These are phyloP conservation scores for Philopotamus ludificatus DNA, from an alignment of 1,140 invertebrate species.

Conservation along the genomic window DNA sequence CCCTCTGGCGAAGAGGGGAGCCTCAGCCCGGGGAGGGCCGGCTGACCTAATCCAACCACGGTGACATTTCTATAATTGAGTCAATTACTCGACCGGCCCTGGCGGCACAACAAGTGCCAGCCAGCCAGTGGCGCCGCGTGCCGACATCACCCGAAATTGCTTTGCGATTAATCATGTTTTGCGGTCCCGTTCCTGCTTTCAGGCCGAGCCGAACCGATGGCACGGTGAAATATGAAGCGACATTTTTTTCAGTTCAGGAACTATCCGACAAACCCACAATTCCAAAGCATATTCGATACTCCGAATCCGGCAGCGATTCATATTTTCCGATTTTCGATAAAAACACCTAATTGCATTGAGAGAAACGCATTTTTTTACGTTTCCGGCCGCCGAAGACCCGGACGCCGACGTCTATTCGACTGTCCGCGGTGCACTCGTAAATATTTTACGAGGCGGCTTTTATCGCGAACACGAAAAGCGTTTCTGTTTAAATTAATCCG, in stretches of 20 bases:
- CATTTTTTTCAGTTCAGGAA: background rate
- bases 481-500: conserved; percentile 7
- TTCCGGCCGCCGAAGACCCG: background rate
- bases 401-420: no score
- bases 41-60: conserved; percentile 24
- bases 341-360: no score
- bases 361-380: background rate
- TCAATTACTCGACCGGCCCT: conserved; percentile 16
- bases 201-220: background rate
- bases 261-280: background rate
- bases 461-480: conserved; percentile 7
- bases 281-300: background rate
- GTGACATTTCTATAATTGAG: conserved; percentile 30
- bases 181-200: no score
- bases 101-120: conserved; percentile 20
- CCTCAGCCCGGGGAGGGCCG: conserved; percentile 2
- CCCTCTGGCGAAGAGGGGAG: background rate
- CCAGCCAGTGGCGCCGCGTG: background rate
- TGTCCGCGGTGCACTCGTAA: background rate
- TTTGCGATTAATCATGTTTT: no score
- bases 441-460: background rate
- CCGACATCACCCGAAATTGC: no score
- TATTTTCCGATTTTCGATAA: no score
- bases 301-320: no score
- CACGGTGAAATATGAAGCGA: background rate